A percentile compares a stretch with the other conserved stretches of the same genome.
These are phyloP conservation scores for Tricholaema leucomelas DNA, from an alignment of 2,113 vertebrate species.

Conservation along the genomic window DNA sequence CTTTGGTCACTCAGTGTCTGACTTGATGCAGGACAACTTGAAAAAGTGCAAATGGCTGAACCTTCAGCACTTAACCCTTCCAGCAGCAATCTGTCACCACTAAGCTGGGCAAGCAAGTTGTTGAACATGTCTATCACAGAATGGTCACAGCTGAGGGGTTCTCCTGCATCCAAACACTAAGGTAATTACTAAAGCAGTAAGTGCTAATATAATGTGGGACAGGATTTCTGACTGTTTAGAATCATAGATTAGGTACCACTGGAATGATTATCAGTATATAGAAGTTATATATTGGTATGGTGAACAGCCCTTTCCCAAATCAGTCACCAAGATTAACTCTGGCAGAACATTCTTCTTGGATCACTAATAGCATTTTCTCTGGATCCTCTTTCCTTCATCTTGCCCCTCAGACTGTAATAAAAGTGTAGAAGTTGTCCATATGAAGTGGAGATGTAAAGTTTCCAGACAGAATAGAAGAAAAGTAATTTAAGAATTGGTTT, in stretches of 20 bases:
- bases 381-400: neutral
- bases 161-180: neutral
- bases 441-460: neutral
- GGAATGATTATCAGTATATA: neutral
- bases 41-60: slow-evolving; percentile 3
- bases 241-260: neutral
- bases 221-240: neutral
- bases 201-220: neutral
- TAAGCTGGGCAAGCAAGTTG: neutral
- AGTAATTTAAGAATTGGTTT: neutral
- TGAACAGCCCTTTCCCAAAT: neutral
- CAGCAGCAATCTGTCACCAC: neutral
- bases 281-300: neutral
- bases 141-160: neutral
- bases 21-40: neutral
- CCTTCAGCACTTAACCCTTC: neutral
- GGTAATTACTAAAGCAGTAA: slow-evolving; percentile 11
- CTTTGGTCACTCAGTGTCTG: neutral
- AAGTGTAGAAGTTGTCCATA: neutral
- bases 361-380: neutral
- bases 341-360: neutral
- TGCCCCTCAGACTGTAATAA: neutral
- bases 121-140: slow-evolving; percentile 3
- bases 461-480: neutral
- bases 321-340: neutral